phyloP scores from a whole-genome alignment of 2,888 invertebrate species.

The Cataglyphis cursor region DNA sequence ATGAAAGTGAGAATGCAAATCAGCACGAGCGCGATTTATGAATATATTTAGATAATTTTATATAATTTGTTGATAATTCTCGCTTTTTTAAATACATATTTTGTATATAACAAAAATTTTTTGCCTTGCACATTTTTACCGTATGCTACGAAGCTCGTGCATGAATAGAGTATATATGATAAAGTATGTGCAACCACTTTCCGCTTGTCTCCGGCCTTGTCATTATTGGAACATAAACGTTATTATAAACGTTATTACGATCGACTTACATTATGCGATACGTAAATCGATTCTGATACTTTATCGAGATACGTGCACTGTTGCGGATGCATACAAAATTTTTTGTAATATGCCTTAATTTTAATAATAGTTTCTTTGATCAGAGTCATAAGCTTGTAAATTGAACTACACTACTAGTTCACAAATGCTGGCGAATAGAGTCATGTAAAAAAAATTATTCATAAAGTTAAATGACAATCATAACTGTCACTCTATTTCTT shows the following conservation, averaged over 20 bases:
- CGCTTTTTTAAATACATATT: not conserved
- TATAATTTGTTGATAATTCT: not conserved
- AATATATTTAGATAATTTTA: not conserved
- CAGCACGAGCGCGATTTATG: not conserved
- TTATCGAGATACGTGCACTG: conserved; percentile 38
- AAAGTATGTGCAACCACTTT: conserved; percentile 21
- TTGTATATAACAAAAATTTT: not conserved
- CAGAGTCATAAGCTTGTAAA: not conserved
- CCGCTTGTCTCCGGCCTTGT: not conserved
- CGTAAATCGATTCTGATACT: conserved; percentile 61
- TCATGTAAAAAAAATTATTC: not conserved
- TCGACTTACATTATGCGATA: conserved; percentile 54
- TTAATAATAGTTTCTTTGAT: not conserved
- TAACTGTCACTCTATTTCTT: not conserved
- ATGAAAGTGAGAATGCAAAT: not conserved
- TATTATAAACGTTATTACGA: conserved; percentile 62
- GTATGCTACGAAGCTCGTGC: not conserved
- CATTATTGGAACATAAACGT: conserved; percentile 56
- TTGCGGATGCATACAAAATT: not conserved
- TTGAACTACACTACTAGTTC: not conserved
- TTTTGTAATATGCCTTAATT: not conserved
- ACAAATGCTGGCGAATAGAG: not conserved
- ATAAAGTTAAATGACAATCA: not conserved
- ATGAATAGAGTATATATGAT: not conserved
- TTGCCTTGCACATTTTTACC: not conserved